phyloP scores from a whole-genome alignment of 1,140 invertebrate species.

The Microplitis demolitor region DNA sequence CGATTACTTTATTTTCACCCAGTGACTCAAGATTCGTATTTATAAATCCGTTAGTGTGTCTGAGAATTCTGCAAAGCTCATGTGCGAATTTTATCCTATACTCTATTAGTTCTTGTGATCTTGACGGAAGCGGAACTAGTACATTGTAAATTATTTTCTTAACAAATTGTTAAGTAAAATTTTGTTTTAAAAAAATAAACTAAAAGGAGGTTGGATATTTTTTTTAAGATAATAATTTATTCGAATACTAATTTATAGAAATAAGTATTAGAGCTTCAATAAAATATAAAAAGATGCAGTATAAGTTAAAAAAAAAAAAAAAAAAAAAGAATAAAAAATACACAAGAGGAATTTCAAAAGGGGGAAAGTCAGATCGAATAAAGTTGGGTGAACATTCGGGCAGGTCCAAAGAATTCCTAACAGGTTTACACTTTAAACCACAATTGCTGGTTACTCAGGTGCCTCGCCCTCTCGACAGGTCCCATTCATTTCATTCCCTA shows the following conservation, averaged over 20 bases:
- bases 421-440: conserved; percentile 14
- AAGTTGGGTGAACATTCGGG: conserved; percentile 10
- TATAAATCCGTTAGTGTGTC: conserved; percentile 36
- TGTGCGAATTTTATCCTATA: neutral
- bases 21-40: conserved; percentile 46
- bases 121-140: neutral
- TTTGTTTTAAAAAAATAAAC: no score
- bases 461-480: conserved; percentile 30
- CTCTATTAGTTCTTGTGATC: neutral
- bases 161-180: no score
- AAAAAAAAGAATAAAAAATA: neutral
- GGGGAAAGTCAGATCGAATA: conserved; percentile 12
- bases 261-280: no score
- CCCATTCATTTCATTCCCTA: conserved; percentile 32
- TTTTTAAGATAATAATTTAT: no score
- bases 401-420: conserved; percentile 12
- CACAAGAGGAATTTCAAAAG: neutral
- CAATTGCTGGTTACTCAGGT: conserved; percentile 26
- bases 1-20: conserved; percentile 43
- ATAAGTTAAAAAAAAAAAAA: no score
- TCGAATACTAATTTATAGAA: no score
- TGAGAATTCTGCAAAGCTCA: conserved; percentile 10
- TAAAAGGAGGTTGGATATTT: no score
- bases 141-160: neutral
- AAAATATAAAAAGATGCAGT: no score